Evolutionary conservation across 1,140 invertebrate species (phyloP).

Genomic region (Pseudobourletiella spinata): DNA sequence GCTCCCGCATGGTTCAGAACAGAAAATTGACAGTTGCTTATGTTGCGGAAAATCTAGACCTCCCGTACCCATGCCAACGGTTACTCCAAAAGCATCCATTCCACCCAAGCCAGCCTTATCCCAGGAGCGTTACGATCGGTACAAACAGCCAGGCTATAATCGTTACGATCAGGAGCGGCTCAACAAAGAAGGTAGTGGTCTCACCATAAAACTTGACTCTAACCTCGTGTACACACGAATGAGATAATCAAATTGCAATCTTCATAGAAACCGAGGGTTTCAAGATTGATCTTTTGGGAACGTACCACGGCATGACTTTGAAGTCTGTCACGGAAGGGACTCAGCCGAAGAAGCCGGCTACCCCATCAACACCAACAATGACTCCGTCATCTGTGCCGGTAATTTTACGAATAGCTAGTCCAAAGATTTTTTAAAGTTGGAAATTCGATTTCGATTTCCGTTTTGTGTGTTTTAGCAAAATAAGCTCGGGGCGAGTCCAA

Average conservation of each 20-base stretch:
- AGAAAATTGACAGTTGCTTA: too few species aligned
- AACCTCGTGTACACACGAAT: not conserved
- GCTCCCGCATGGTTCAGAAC: too few species aligned
- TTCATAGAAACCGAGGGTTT: slow-evolving; percentile 93
- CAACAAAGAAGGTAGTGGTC: slow-evolving; percentile 43
- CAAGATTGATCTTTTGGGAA: slow-evolving; percentile 95
- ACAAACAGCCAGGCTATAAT: slow-evolving; percentile 74
- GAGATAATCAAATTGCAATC: not conserved
- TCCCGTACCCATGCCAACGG: slow-evolving; percentile 3
- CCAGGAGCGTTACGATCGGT: slow-evolving; percentile 53
- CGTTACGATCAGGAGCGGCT: slow-evolving; percentile 98
- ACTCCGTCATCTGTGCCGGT: slow-evolving; percentile 22
- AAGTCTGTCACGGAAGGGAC: slow-evolving; percentile 93
- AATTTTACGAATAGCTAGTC: too few species aligned
- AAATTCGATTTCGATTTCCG: too few species aligned
- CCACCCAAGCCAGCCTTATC: slow-evolving; percentile 58
- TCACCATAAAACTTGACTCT: not conserved
- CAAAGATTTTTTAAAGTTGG: too few species aligned
- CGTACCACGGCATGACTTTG: slow-evolving; percentile 94
- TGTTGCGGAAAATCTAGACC: too few species aligned
- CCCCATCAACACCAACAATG: slow-evolving; percentile 36
- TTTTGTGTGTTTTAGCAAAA: too few species aligned
- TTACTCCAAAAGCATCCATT: slow-evolving; percentile 49
- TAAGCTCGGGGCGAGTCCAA: slow-evolving; percentile 37
- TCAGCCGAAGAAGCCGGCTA: slow-evolving; percentile 49